Evolutionary conservation across 2,113 vertebrate genomes (phyloP).

Genomic region (Columba janthina): DNA sequence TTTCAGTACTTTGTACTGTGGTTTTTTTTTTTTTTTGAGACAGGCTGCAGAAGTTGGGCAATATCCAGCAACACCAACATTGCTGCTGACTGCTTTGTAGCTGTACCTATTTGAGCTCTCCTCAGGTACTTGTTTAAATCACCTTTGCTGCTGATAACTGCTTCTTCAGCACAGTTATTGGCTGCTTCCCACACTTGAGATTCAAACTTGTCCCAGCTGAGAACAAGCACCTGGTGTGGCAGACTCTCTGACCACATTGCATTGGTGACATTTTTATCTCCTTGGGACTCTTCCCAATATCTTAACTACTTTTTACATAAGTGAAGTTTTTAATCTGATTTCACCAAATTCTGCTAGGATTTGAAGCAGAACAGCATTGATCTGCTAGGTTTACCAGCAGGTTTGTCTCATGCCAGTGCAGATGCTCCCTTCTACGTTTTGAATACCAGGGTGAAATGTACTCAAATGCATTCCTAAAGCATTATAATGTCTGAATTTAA

Average conservation of each 20-base stretch:
- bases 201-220: background rate
- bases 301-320: background rate
- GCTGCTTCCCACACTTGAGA: background rate
- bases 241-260: background rate
- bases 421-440: background rate
- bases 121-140: background rate
- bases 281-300: background rate
- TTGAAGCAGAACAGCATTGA: background rate
- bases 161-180: background rate
- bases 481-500: background rate
- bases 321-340: background rate
- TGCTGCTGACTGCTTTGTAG: background rate
- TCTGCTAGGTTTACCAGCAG: background rate
- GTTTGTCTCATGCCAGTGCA: background rate
- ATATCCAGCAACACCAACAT: background rate
- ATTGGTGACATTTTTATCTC: background rate
- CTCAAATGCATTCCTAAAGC: background rate
- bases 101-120: background rate
- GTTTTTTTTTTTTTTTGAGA: background rate
- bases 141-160: background rate
- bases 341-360: background rate
- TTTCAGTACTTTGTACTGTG: background rate
- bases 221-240: rapidly evolving
- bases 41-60: background rate
- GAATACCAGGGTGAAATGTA: background rate